Evolutionary conservation across 1,140 invertebrate genomes (phyloP), one percentile per base, ranked within the genome.

Genomic region (Drosophila trapezifrons): DNA sequence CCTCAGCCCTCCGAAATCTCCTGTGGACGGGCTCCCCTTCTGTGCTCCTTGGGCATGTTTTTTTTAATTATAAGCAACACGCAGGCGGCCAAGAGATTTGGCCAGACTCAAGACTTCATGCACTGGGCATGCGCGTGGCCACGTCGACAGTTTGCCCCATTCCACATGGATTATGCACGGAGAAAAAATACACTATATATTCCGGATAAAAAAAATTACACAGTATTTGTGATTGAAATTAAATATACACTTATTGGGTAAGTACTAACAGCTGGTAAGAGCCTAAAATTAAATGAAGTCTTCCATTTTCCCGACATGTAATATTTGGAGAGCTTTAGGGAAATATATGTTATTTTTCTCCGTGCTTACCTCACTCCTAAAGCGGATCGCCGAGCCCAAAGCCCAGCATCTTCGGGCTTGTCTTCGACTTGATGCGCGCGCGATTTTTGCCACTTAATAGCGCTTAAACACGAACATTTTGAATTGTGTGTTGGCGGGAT

Each of bases 391-490:
- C 37, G 20, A 22, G 55, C 35, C 69, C 27, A 25, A 57, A 60
- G 54, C 38, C 57, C 63, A 42, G 51, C 42, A 45, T 64, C 40
- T 43, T 18, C 22, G 29, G 38, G 42, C 65, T 58, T 72, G 69
- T 72, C 69, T 58, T 38, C 54, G 49, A 58, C 60, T 70, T 87
- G 84, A 80, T 89, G 84, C 77, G 77, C 80, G 84, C 80, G 84
- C 84, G 84, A 89, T 90, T 89, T 90, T 90, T 85, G 85, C 86
- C 80, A 89, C 79, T 91, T 91, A 91, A 91, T 91, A 91, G 90
- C 90, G 90, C 90, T 91, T 91, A 91, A 91, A 90, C 90, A 91
- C 90, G 90, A 91, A 91, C 90, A 91, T 91, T 91, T 91, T 78
- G 85, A 86, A 86, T 91, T 91, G 76, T 89, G 80, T 72, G 66